These are phyloP conservation scores for Teinopalpus imperialis DNA, from an alignment of 2,888 invertebrate species.

Conservation along the genomic window DNA sequence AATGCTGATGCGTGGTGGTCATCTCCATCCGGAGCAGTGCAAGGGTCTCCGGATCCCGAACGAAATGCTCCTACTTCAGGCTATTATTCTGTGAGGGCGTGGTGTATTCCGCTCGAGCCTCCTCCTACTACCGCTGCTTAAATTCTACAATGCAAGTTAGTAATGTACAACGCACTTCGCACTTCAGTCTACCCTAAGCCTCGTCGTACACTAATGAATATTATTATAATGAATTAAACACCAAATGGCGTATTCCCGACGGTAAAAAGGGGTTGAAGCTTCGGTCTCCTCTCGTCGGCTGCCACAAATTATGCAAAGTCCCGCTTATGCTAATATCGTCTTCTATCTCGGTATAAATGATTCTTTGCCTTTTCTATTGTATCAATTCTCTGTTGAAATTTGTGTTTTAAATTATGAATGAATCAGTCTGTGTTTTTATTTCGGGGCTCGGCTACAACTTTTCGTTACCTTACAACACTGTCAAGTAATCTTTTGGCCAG, in stretches of 20 bases:
- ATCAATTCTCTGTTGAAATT: constrained; percentile 17
- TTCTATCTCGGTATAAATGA: constrained; percentile 26
- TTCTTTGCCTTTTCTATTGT: constrained; percentile 25
- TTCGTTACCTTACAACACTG: neutral
- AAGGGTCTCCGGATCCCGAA: too few relatives aligned
- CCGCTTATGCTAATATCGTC: constrained; percentile 29
- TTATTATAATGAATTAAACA: constrained; percentile 32
- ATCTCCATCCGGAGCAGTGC: too few relatives aligned
- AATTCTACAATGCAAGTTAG: too few relatives aligned
- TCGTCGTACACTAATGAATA: constrained; percentile 28
- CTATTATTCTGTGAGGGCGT: too few relatives aligned
- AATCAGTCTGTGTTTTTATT: constrained; percentile 17
- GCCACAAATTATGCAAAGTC: constrained; percentile 26
- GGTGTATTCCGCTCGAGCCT: too few relatives aligned
- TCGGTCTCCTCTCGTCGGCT: constrained; percentile 4
- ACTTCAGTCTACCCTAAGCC: constrained; percentile 7
- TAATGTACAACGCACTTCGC: neutral
- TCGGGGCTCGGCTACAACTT: neutral
- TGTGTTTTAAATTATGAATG: constrained; percentile 23
- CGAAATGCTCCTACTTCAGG: too few relatives aligned
- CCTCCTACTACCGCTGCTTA: too few relatives aligned
- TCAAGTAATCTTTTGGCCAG: too few relatives aligned
- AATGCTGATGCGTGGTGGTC: too few relatives aligned
- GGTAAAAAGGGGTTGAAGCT: constrained; percentile 18
- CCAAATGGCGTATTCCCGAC: constrained; percentile 27